Base-by-base conservation (phyloP, 2,797 vertebrate genomes). In the Bradypodion pumilum region DNA sequence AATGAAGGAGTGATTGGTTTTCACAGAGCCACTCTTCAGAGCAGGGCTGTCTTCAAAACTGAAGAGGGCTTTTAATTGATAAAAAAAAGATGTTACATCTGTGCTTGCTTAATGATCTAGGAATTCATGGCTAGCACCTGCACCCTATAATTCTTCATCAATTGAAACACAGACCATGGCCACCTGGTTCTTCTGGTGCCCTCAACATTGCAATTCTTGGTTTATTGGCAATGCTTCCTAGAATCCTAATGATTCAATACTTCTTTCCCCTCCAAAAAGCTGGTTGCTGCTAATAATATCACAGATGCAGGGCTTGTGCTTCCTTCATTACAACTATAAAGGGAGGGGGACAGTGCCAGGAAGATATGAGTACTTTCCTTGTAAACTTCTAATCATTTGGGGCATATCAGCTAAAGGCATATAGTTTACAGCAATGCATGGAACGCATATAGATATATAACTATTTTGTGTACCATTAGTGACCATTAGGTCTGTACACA, bases 61-160 rank as follows among this genome's bases (percentile, higher is more conserved):
- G 68, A 84, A 65, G 37, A 65, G 78, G 37, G 27, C 4, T 46
- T 15, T 35, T 13, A 74, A 74, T 2, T 76, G n/a, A 2, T n/a
- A 3, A 15, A 46, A 62, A 40, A 46, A 35, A 40, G 74, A 25
- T 74, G 56, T 46, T 25, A 16, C 74, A 87, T 73, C 66, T 84
- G 86, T 56, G 37, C 40, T 81, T 32, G 37, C 65, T 84, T 63
- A 80, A 25, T 62, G 77, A 77, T 72, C 37, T 72, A 5, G 0
- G 7, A 27, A 70, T 76, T 81, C 52, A 72, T 49, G 37, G 80
- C 32, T 40, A 2, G 2, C 1, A 9, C 44, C 69, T 77, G 5
- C 69, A 74, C 0, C 60, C 88, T 7, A n/a, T 87, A 83, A 9
- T 84, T 77, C 65, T 81, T 44, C 16, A 52, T 35, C 73, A 44